Percentiles rank a stretch among this genome's conserved stretches.
Conservation (phyloP, 2,888 invertebrate species). For the Plebejus argus region DNA sequence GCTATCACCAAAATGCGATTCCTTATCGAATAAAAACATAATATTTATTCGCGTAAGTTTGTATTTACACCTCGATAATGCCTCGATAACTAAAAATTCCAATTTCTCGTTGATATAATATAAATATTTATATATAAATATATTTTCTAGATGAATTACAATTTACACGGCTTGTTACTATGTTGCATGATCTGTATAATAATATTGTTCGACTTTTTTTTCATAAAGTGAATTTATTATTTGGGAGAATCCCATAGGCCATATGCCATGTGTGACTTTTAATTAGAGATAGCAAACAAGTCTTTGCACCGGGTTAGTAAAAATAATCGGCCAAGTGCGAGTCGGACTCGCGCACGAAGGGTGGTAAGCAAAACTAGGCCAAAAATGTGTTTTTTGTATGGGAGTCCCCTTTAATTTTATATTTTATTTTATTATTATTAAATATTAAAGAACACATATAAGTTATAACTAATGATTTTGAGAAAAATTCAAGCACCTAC, state of each 20-base stretch:
- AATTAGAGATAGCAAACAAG: not conserved
- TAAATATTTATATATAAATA: too few species aligned
- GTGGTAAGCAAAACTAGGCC: too few species aligned
- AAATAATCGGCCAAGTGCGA: too few species aligned
- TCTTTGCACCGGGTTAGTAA: not conserved
- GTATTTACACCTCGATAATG: not conserved
- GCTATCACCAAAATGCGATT: not conserved
- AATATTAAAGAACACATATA: too few species aligned
- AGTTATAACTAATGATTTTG: too few species aligned
- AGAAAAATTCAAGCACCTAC: too few species aligned
- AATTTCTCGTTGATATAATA: not conserved
- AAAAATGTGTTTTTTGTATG: too few species aligned
- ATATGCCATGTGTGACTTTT: not conserved
- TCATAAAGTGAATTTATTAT: not conserved
- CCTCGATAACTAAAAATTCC: conserved; percentile 1
- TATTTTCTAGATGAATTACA: not conserved
- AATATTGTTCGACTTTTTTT: not conserved
- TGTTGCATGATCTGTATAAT: too few species aligned
- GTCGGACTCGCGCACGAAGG: too few species aligned
- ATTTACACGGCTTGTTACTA: not conserved
- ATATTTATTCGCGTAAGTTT: conserved; percentile 16
- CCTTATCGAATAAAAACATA: conserved; percentile 5
- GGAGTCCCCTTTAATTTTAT: too few species aligned
- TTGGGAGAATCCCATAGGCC: not conserved
- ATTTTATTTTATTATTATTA: too few species aligned